Conservation (phyloP, 2,113 vertebrate species). For the Opisthocomus hoazin region DNA sequence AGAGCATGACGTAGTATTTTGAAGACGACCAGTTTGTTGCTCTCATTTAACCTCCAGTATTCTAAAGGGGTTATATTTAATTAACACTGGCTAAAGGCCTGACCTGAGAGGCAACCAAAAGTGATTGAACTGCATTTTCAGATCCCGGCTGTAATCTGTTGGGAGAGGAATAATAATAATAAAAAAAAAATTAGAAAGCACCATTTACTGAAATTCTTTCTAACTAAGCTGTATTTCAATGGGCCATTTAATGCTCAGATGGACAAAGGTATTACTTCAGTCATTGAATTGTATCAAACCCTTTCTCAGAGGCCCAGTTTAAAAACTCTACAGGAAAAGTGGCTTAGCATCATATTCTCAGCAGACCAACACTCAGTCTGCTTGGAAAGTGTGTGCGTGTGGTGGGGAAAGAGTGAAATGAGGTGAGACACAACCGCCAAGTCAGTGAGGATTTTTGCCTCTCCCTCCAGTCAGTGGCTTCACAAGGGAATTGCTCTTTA, state of each 20-base stretch:
- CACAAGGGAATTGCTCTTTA: conserved; percentile 28
- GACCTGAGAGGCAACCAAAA: conserved; percentile 80
- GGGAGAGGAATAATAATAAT: conserved; percentile 64
- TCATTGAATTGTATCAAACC: conserved; percentile 77
- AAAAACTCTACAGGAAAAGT: conserved; percentile 75
- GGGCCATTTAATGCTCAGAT: conserved; percentile 84
- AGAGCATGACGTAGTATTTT: conserved; percentile 41
- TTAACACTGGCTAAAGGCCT: conserved; percentile 86
- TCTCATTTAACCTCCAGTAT: conserved; percentile 82
- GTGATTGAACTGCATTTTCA: conserved; percentile 79
- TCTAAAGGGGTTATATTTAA: conserved; percentile 88
- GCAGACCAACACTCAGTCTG: conserved; percentile 59
- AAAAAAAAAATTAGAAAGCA: conserved; percentile 67
- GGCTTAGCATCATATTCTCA: conserved; percentile 71
- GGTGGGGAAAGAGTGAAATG: conserved; percentile 66
- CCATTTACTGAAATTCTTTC: conserved; percentile 73
- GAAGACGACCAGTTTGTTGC: conserved; percentile 48
- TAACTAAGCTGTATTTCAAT: conserved; percentile 82
- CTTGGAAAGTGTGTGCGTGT: no score
- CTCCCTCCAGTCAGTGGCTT: conserved; percentile 32
- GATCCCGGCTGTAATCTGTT: conserved; percentile 70
- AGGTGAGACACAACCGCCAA: conserved; percentile 45
- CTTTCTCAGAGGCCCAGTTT: conserved; percentile 75
- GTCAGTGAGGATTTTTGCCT: conserved; percentile 4
- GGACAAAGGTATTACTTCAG: conserved; percentile 85